These are phyloP conservation scores for Copidosoma aretas DNA, from an alignment of 2,888 invertebrate genomes.

Conservation along the genomic window DNA sequence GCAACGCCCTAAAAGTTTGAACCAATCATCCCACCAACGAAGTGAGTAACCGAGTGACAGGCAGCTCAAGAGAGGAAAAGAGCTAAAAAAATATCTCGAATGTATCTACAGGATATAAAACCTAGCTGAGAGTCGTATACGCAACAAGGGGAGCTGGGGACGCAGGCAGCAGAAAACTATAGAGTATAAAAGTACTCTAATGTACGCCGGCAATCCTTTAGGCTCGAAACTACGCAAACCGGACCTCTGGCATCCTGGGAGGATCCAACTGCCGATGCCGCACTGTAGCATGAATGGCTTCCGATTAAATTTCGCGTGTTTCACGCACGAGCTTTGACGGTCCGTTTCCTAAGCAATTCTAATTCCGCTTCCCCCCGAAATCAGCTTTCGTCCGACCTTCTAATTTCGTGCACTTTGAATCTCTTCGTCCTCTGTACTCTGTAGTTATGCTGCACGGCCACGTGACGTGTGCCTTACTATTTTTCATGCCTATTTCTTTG, in stretches of 20 bases:
- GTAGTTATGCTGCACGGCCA: too few species aligned
- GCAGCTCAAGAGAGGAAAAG: too few species aligned
- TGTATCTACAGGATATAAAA: neutral
- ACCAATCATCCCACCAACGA: too few species aligned
- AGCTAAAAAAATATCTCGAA: neutral
- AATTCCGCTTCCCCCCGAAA: constrained; percentile 47
- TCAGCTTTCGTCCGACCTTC: constrained; percentile 41
- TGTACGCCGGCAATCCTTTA: constrained; percentile 59
- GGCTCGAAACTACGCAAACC: constrained; percentile 55
- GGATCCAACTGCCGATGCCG: neutral
- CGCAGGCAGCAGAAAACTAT: constrained; percentile 43
- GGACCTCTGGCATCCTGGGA: constrained; percentile 42
- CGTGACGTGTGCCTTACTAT: neutral
- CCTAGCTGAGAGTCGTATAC: too few species aligned
- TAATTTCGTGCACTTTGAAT: constrained; percentile 20
- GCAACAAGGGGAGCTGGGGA: constrained; percentile 16
- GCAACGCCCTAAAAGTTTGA: too few species aligned
- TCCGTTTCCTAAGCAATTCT: constrained; percentile 51
- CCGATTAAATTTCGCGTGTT: constrained; percentile 59
- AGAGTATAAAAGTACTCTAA: constrained; percentile 59
- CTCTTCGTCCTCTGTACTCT: too few species aligned
- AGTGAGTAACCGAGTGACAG: too few species aligned
- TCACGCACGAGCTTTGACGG: constrained; percentile 37
- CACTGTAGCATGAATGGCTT: constrained; percentile 48
- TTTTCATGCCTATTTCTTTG: neutral